Percentiles rank a stretch among this genome's conserved stretches.
Conservation (phyloP, 1,140 invertebrate genomes). For the Cyclina sinensis region DNA sequence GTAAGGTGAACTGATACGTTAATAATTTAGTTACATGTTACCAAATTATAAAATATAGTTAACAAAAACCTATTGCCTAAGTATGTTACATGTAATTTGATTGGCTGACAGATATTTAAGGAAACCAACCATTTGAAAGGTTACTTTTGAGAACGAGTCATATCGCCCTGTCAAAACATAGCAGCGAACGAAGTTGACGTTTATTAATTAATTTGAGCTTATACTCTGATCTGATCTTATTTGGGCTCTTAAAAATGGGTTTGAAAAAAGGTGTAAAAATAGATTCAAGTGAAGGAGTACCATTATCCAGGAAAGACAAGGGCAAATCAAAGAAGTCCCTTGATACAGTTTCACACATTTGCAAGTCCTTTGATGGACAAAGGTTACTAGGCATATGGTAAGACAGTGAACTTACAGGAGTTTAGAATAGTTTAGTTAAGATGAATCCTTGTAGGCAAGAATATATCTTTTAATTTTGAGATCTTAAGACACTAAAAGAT, state of each 20-base stretch:
- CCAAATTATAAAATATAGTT: not conserved
- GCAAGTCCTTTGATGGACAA: not conserved
- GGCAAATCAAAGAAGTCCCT: not conserved
- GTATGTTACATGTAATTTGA: not conserved
- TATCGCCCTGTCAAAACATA: not conserved
- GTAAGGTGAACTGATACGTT: no score
- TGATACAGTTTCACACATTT: not conserved
- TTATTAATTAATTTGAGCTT: not conserved
- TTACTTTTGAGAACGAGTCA: conserved; percentile 47
- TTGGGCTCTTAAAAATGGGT: not conserved
- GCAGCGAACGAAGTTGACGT: not conserved
- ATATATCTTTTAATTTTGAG: no score
- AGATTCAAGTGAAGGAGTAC: not conserved
- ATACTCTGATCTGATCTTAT: not conserved
- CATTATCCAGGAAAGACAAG: not conserved
- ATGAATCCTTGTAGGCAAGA: no score
- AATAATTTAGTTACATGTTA: not conserved
- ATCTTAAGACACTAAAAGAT: no score
- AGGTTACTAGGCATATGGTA: not conserved
- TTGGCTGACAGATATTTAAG: not conserved
- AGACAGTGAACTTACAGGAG: not conserved
- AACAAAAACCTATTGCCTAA: not conserved
- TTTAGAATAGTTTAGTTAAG: no score
- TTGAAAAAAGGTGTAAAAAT: not conserved
- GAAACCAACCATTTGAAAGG: conserved; percentile 27